phyloP scores from a whole-genome alignment of 2,888 invertebrate species.

The Philereme vetulata region DNA sequence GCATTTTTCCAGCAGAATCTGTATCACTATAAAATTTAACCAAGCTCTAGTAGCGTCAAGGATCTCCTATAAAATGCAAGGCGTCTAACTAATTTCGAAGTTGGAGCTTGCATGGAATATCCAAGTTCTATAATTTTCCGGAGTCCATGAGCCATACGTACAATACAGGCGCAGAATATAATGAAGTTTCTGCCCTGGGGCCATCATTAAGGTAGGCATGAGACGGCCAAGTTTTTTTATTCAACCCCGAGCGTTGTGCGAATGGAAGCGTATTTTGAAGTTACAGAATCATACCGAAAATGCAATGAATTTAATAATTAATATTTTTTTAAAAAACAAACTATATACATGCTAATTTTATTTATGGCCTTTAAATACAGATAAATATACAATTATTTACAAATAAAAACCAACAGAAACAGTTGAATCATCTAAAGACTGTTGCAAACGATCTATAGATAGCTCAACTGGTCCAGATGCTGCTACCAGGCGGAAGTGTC shows the following conservation, averaged over 20 bases:
- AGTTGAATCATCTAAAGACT: no score
- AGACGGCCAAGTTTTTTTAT: conserved; percentile 24
- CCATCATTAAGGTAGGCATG: conserved; percentile 41
- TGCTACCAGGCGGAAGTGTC: no score
- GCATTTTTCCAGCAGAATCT: no score
- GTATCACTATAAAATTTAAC: not conserved
- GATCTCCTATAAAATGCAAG: conserved; percentile 29
- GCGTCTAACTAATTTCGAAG: conserved; percentile 34
- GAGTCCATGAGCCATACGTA: conserved; percentile 49
- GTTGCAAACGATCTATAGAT: no score
- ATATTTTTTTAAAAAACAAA: no score
- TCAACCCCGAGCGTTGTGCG: conserved; percentile 12
- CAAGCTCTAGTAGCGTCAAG: conserved; percentile 1
- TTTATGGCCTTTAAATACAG: no score
- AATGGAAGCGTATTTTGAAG: conserved; percentile 9
- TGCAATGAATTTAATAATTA: no score
- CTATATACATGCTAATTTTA: no score
- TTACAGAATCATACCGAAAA: not conserved
- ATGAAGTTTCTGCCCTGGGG: conserved; percentile 51
- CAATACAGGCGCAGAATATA: conserved; percentile 38
- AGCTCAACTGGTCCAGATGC: no score
- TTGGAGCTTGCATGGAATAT: conserved; percentile 45
- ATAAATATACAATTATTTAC: no score
- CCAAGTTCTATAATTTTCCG: conserved; percentile 77
- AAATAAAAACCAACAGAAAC: no score